Evolutionary conservation across 2,113 vertebrate genomes (phyloP).

Genomic region (Diadophis punctatus): DNA sequence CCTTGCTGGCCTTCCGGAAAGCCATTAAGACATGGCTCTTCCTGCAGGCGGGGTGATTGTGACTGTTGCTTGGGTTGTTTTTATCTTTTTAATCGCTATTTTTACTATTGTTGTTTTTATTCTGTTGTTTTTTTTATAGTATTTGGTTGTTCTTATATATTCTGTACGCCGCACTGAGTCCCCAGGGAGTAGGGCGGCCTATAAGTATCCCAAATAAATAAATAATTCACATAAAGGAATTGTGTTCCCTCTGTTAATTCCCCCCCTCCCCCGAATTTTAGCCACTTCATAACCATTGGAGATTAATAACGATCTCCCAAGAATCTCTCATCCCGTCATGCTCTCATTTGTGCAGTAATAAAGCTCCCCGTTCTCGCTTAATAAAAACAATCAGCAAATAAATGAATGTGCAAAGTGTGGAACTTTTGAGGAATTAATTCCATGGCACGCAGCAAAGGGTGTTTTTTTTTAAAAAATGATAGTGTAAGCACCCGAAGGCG

Average conservation of each 20-base stretch:
- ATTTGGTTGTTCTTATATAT: too few relatives aligned
- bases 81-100: too few relatives aligned
- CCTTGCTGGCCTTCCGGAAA: too few relatives aligned
- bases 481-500: slow-evolving; percentile 57
- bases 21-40: too few relatives aligned
- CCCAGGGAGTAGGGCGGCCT: too few relatives aligned
- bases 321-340: slow-evolving; percentile 78
- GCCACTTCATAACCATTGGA: slow-evolving; percentile 76
- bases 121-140: too few relatives aligned
- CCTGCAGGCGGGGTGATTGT: too few relatives aligned
- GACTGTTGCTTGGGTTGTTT: too few relatives aligned
- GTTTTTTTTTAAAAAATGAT: slow-evolving; percentile 71
- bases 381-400: slow-evolving; percentile 82
- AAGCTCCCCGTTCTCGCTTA: slow-evolving; percentile 79
- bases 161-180: too few relatives aligned
- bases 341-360: slow-evolving; percentile 80
- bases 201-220: too few relatives aligned
- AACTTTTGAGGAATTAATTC: slow-evolving; percentile 81
- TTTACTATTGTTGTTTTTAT: too few relatives aligned
- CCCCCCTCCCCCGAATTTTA: slow-evolving; percentile 66
- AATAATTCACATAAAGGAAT: slow-evolving; percentile 51
- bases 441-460: slow-evolving; percentile 60
- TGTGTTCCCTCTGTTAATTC: slow-evolving; percentile 77
- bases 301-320: slow-evolving; percentile 80
- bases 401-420: slow-evolving; percentile 76